Evolutionary conservation across 2,888 invertebrate species (phyloP).

Genomic region (Drosophila yooni): DNA sequence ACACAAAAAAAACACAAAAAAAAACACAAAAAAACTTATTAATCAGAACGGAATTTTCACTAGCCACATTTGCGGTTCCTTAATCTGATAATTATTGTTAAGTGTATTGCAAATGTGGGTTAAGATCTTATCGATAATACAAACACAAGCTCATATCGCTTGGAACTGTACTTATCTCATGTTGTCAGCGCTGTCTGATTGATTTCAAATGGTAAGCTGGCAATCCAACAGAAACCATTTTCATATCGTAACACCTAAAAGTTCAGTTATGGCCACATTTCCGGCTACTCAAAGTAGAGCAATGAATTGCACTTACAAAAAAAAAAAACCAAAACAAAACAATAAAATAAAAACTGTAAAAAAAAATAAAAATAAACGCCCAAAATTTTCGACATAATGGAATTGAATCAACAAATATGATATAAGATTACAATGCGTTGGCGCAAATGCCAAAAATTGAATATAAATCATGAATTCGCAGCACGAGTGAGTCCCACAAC

Average conservation of each 20-base stretch:
- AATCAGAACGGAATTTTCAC: neutral
- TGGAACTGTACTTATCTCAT: neutral
- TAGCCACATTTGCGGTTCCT: neutral
- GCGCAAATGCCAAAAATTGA: slow-evolving; percentile 33
- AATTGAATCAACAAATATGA: slow-evolving; percentile 24
- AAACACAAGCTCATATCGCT: neutral
- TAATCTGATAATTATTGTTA: neutral
- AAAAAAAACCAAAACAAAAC: neutral
- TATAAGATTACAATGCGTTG: slow-evolving; percentile 33
- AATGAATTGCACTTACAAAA: slow-evolving; percentile 28
- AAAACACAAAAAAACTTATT: neutral
- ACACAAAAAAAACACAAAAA: neutral
- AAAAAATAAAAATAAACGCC: neutral
- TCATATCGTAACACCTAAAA: neutral
- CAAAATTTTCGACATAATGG: slow-evolving; percentile 30
- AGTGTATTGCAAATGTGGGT: neutral
- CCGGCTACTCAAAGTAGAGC: slow-evolving; percentile 31
- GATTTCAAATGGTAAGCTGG: neutral
- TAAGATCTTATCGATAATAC: neutral
- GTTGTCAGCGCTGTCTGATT: neutral
- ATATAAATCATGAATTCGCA: slow-evolving; percentile 31
- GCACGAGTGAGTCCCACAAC: neutral
- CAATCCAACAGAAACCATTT: neutral
- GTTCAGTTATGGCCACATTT: slow-evolving; percentile 12
- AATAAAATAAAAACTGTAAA: neutral